Conservation (phyloP, 1,140 invertebrate species). For the Drosophila ercepeae region DNA sequence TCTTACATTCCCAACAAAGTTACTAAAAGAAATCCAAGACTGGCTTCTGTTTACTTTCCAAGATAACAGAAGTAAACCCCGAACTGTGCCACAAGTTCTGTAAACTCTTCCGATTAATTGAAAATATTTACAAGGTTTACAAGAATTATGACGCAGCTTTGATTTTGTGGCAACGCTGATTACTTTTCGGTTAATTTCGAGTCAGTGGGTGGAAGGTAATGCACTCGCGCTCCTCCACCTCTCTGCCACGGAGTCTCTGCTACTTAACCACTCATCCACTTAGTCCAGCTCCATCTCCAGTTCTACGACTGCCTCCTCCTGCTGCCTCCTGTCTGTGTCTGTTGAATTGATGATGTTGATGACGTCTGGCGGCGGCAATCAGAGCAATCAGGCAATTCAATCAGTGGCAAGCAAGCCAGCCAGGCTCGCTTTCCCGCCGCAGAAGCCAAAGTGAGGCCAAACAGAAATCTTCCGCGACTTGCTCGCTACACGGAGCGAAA, state of each 20-base stretch:
- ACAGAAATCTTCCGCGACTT: slow-evolving; percentile 28
- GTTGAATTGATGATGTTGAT: slow-evolving; percentile 57
- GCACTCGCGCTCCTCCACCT: too few relatives aligned
- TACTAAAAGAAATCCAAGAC: too few relatives aligned
- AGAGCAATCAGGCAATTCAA: slow-evolving; percentile 79
- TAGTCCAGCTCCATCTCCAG: neutral
- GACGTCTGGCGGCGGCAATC: slow-evolving; percentile 73
- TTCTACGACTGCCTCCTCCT: neutral
- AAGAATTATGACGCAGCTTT: too few relatives aligned
- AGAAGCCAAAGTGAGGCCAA: slow-evolving; percentile 20
- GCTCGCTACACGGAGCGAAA: slow-evolving; percentile 2
- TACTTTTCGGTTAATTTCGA: too few relatives aligned
- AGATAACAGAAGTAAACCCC: too few relatives aligned
- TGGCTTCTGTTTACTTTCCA: too few relatives aligned
- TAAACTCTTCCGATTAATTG: too few relatives aligned
- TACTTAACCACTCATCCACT: slow-evolving; percentile 33
- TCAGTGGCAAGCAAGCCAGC: slow-evolving; percentile 62
- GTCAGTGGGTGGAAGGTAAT: too few relatives aligned
- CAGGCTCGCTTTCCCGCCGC: slow-evolving; percentile 6
- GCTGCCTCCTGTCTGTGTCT: slow-evolving; percentile 30
- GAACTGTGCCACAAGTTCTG: neutral
- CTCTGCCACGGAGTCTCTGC: too few relatives aligned
- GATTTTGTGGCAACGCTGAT: too few relatives aligned
- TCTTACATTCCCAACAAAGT: too few relatives aligned
- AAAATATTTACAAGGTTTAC: too few relatives aligned